A percentile compares a stretch with the other conserved stretches of the same genome.
Evolutionary conservation across 1,140 invertebrate species (phyloP).

Genomic region (Zaprionus davidi): DNA sequence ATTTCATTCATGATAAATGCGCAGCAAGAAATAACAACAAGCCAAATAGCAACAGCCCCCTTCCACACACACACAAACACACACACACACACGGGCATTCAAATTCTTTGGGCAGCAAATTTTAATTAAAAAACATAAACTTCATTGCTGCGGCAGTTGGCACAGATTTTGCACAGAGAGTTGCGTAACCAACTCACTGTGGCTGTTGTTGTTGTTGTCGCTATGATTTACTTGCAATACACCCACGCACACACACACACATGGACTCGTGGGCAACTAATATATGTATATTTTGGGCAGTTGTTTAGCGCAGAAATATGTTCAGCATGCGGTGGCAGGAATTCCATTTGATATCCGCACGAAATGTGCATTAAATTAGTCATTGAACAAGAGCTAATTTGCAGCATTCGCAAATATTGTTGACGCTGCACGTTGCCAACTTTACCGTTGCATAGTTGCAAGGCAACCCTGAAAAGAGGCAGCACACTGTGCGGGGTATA

Average conservation of each 20-base stretch:
- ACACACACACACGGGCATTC: constrained; percentile 25
- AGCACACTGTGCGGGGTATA: not conserved
- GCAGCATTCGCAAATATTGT: constrained; percentile 43
- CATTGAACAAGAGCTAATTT: constrained; percentile 73
- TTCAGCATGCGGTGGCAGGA: constrained; percentile 5
- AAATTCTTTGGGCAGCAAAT: constrained; percentile 58
- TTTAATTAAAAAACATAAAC: constrained; percentile 82
- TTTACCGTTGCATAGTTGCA: constrained; percentile 1
- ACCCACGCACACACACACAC: constrained; percentile 12
- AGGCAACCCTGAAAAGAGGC: not conserved
- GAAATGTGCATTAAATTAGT: constrained; percentile 78
- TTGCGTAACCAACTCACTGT: constrained; percentile 30
- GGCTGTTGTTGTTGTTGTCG: constrained; percentile 30
- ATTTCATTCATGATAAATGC: constrained; percentile 62
- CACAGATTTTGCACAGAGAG: constrained; percentile 43
- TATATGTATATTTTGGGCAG: constrained; percentile 13
- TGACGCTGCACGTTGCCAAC: constrained; percentile 36
- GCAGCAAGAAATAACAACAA: constrained; percentile 50
- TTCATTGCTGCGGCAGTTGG: constrained; percentile 54
- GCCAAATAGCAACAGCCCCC: constrained; percentile 28
- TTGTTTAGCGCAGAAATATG: constrained; percentile 39
- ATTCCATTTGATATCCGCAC: constrained; percentile 47
- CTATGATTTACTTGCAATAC: constrained; percentile 50
- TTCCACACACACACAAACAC: not conserved
- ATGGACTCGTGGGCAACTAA: not conserved